Evolutionary conservation across 1,140 invertebrate genomes (phyloP).

Genomic region (Nephila pilipes): DNA sequence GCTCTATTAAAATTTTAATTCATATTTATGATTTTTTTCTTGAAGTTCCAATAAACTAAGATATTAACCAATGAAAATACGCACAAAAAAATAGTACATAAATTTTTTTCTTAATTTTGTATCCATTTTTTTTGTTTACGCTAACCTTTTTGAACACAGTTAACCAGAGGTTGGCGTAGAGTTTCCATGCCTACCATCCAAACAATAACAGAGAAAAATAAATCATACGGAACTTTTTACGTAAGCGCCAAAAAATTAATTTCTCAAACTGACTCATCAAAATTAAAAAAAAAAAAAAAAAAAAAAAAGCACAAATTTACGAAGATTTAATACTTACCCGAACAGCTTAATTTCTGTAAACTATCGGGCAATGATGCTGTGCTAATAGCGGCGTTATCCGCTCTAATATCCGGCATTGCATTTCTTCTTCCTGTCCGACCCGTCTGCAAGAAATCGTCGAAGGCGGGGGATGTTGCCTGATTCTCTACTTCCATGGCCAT

Average conservation of each 20-base stretch:
- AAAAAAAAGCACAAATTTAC: background rate
- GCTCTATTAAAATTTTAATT: too few species aligned
- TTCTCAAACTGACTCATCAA: background rate
- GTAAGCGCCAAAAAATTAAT: background rate
- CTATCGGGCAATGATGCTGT: constrained; percentile 87
- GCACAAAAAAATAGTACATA: too few species aligned
- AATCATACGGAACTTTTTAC: background rate
- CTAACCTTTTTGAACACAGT: too few species aligned
- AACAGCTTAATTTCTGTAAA: constrained; percentile 85
- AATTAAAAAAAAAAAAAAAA: background rate
- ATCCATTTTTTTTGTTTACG: too few species aligned
- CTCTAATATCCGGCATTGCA: constrained; percentile 88
- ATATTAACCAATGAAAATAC: too few species aligned
- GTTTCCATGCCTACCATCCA: constrained; percentile 39
- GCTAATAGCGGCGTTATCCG: constrained; percentile 84
- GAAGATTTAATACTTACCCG: constrained; percentile 80
- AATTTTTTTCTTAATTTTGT: too few species aligned
- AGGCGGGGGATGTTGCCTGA: constrained; percentile 76
- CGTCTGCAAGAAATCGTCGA: constrained; percentile 88
- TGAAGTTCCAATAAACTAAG: too few species aligned
- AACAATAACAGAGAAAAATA: background rate
- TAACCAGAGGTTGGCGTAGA: background rate
- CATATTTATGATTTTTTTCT: too few species aligned
- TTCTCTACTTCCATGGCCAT: constrained; percentile 75
- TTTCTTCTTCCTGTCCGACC: constrained; percentile 90